A percentile compares a stretch with the other conserved stretches of the same genome.
Conservation (phyloP, 2,797 vertebrate species). For the Clarias platycephalus region DNA sequence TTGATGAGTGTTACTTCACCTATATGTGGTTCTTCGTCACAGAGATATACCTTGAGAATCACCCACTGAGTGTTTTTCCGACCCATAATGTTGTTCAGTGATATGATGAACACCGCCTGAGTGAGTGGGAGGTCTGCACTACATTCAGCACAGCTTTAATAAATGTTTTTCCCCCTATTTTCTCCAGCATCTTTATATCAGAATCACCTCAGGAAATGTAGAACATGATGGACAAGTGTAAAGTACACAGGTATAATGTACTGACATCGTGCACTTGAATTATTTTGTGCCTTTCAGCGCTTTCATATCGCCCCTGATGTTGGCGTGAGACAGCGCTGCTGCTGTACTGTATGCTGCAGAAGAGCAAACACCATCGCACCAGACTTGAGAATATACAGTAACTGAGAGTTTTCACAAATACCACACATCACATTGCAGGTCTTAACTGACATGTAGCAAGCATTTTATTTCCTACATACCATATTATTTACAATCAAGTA, state of each 20-base stretch:
- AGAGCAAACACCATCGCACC: not conserved
- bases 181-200: not conserved
- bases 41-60: not conserved
- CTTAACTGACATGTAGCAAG: not conserved
- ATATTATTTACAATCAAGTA: not conserved
- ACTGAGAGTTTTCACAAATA: not conserved
- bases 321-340: not conserved
- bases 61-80: not conserved
- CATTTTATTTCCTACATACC: not conserved
- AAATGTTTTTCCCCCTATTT: not conserved
- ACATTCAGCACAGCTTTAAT: not conserved
- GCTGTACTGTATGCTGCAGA: not conserved
- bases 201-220: not conserved
- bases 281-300: constrained; percentile 2
- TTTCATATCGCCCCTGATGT: not conserved
- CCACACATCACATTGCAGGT: not conserved
- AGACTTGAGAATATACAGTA: not conserved
- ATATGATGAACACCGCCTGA: not conserved
- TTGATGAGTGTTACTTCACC: not conserved
- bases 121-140: not conserved
- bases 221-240: not conserved
- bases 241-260: constrained; percentile 6
- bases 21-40: not conserved
- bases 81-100: not conserved
- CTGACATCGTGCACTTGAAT: not conserved